Conservation (phyloP, 2,888 invertebrate genomes). For the Gandaritis pyraliata region DNA sequence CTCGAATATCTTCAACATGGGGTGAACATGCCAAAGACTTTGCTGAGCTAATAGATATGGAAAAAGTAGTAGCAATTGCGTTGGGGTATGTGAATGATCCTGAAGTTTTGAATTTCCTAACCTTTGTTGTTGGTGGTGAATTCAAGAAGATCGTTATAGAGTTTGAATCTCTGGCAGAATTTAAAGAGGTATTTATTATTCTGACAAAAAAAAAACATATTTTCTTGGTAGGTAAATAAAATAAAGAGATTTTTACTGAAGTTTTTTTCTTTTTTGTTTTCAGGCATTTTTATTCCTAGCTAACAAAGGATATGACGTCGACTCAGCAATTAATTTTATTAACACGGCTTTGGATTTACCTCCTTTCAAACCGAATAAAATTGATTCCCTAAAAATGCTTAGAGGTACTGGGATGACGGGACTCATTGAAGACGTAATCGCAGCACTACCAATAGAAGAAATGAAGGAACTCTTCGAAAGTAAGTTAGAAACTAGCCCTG, state of each 20-base stretch:
- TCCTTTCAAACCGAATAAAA: constrained; percentile 43
- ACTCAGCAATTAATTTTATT: constrained; percentile 45
- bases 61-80: constrained; percentile 46
- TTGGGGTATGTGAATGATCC: constrained; percentile 51
- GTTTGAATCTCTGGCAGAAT: constrained; percentile 53
- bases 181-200: constrained; percentile 50
- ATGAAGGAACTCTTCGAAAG: constrained; percentile 53
- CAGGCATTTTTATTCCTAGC: constrained; percentile 50
- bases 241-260: neutral
- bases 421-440: constrained; percentile 50
- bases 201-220: constrained; percentile 7
- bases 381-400: constrained; percentile 11
- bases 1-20: constrained; percentile 41
- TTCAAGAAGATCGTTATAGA: constrained; percentile 50
- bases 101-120: constrained; percentile 51
- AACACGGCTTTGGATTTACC: constrained; percentile 48
- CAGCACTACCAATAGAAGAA: constrained; percentile 50
- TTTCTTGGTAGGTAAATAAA: neutral
- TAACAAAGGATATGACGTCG: constrained; percentile 54
- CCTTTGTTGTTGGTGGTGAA: constrained; percentile 48
- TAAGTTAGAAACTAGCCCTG: constrained; percentile 50
- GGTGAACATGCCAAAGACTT: constrained; percentile 51
- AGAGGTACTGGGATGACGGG: constrained; percentile 46
- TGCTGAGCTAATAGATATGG: constrained; percentile 48
- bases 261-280: constrained; percentile 27